phyloP scores from a whole-genome alignment of 2,113 vertebrate genomes.

The Pardalotus punctatus region DNA sequence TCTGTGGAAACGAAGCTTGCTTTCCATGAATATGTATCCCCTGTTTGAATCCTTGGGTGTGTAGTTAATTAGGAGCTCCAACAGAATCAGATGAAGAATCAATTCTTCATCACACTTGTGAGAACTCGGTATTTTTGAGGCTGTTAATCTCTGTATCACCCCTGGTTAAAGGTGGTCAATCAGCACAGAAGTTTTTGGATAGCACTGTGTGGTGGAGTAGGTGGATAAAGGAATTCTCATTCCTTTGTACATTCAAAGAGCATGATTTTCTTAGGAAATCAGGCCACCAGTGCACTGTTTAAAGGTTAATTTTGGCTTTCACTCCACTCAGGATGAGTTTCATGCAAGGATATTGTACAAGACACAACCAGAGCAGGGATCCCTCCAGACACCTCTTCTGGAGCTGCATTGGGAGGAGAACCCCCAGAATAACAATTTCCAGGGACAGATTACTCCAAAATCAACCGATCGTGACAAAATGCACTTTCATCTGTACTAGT shows the following conservation, averaged over 20 bases:
- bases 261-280: not conserved
- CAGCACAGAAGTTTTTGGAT: not conserved
- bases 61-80: not conserved
- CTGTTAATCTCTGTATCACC: not conserved
- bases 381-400: not conserved
- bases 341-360: not conserved
- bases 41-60: not conserved
- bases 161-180: not conserved
- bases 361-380: not conserved
- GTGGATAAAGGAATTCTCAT: not conserved
- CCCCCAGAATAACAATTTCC: constrained; percentile 60
- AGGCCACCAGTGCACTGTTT: not conserved
- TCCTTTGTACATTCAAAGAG: not conserved
- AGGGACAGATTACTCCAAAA: constrained; percentile 54
- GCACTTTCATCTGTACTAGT: constrained; percentile 64
- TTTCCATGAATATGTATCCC: not conserved
- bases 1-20: not conserved
- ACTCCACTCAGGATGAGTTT: not conserved
- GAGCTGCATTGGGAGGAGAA: not conserved
- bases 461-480: constrained; percentile 68
- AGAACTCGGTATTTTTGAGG: not conserved
- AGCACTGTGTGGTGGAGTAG: not conserved
- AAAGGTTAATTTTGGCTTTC: not conserved
- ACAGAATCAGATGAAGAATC: not conserved
- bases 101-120: not conserved